Base-by-base conservation (phyloP, 2,113 vertebrate species). In the Bos javanicus region DNA sequence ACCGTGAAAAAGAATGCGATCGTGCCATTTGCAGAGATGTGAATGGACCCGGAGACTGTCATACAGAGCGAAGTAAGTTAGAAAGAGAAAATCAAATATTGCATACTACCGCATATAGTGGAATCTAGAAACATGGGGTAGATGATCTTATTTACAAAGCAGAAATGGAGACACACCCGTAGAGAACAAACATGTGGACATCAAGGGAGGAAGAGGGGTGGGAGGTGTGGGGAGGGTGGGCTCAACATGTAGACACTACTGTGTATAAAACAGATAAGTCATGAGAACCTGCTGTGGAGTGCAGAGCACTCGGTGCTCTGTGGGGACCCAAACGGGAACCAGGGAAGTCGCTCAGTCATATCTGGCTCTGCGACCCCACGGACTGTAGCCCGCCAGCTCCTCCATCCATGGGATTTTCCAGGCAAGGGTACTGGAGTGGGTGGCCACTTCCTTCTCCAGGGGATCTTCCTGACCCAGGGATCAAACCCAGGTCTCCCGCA, bases 241-340 rank as follows among this genome's bases (percentile, higher is more conserved):
- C 2, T 74, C 36, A 6, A 7, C 21, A 7, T 7, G 11, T 8
- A 74, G 71, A 43, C 5, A 2, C 36, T 25, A 7, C 71, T 2
- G 2, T 23, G 36, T 7, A 76, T 14, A 76, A 25, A 43, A 7
- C 23, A 43, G 11, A 2, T 7, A 7, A 26, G 21, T 14, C 12
- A 25, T 3, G 11, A 26, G 36, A 2, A 26, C 12, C 36, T 25
- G 3, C 36, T 7, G 23, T 36, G 43, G 11, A 74, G 36, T 3
- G 2, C 36, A 6, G 36, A 76, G 71, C 1, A 12, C 2, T 25
- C 21, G 2, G n/a, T 0, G 7, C 17, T 10, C 33, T 4, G 7
- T 4, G 64, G 33, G 7, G 64, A 67, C 64, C 36, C 36, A 74
- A 39, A 6, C 1, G 21, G 36, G 71, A 36, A 23, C 64, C 64